Conservation (phyloP, 2,888 invertebrate genomes). For the Thera britannica region DNA sequence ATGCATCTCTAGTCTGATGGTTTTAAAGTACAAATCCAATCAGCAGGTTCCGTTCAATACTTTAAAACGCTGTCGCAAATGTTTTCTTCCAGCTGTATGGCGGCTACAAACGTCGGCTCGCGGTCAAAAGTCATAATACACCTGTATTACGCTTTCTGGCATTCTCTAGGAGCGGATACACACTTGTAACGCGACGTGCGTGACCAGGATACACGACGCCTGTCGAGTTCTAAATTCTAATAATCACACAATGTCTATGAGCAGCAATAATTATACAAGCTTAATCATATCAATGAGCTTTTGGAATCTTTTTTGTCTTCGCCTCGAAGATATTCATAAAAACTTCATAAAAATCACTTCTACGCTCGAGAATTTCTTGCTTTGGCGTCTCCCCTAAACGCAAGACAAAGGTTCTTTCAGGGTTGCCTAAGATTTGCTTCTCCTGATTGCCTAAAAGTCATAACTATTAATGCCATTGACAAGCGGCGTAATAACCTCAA, state of each 20-base stretch:
- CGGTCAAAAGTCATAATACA: conserved; percentile 80
- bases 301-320: no score
- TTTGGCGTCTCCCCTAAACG: no score
- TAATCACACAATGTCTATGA: not conserved
- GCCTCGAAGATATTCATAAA: no score
- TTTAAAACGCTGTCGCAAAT: conserved; percentile 61
- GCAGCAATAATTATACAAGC: no score
- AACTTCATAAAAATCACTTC: no score
- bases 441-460: no score
- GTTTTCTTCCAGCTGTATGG: conserved; percentile 78
- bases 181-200: not conserved
- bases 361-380: no score
- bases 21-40: conserved; percentile 38
- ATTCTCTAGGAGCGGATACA: conserved; percentile 27
- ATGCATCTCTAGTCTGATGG: not conserved
- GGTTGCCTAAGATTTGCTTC: no score
- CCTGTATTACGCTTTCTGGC: conserved; percentile 78
- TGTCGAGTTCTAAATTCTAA: not conserved
- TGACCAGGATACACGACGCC: not conserved
- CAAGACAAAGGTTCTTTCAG: no score
- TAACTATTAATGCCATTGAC: no score
- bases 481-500: not conserved
- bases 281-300: no score
- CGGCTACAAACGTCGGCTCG: conserved; percentile 51
- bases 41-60: conserved; percentile 68